Conservation (phyloP, 2,797 vertebrate species). For the Coendou prehensilis region DNA sequence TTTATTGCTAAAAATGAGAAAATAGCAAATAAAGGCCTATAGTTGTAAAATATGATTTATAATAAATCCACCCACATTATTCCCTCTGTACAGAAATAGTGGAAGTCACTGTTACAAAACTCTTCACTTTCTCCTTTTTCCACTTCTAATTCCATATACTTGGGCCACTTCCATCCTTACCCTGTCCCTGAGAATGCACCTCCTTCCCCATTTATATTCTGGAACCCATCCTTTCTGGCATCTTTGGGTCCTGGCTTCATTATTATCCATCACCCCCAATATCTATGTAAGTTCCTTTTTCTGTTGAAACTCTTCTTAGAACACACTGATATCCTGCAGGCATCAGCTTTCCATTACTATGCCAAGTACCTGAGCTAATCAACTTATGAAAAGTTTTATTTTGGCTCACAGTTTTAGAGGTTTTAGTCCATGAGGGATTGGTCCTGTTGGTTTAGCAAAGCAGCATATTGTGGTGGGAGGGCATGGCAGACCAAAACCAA, state of each 20-base stretch:
- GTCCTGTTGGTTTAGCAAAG: not conserved
- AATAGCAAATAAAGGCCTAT: not conserved
- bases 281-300: not conserved
- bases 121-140: not conserved
- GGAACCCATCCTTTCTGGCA: not conserved
- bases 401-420: not conserved
- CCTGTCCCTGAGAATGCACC: not conserved
- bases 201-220: not conserved
- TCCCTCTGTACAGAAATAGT: not conserved
- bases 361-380: not conserved
- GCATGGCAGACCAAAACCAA: not conserved
- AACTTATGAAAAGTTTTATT: not conserved
- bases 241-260: not conserved
- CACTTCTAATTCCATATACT: not conserved
- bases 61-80: not conserved
- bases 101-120: not conserved
- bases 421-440: not conserved
- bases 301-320: not conserved
- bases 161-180: not conserved
- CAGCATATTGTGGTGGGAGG: not conserved
- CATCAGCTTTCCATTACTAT: not conserved
- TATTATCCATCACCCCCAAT: not conserved
- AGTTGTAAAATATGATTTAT: slow-evolving; percentile 10
- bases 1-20: slow-evolving; percentile 39
- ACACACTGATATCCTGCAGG: not conserved